Base-by-base conservation (phyloP, 2,888 invertebrate species). In the Lepidochitona cinerea region DNA sequence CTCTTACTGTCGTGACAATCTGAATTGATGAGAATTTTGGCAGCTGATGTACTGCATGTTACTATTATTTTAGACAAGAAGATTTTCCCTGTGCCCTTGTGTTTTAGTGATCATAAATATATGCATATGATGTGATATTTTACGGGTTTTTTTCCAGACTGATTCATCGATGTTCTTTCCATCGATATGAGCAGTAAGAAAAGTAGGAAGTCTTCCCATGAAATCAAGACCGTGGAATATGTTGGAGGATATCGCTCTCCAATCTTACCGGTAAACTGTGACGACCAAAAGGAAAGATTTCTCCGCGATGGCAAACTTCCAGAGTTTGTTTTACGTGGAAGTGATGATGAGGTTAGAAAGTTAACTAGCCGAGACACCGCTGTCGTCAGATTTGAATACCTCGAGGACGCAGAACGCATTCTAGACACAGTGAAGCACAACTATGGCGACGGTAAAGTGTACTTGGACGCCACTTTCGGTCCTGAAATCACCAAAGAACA, bases 201-300 rank as follows among this genome's bases (percentile, higher is more conserved):
- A 7, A 1, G n/a, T 49, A 18, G 49, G 23, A 49, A 7, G 49
- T n/a, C n/a, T 7, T 18, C 49, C 49, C 49, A 49, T n/a, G 23
- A 23, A 7, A 49, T 59, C 26, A 59, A 59, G 59, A 29, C 59
- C 29, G 7, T 7, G 5, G 59, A 59, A 29, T 32, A 59, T 29
- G n/a, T n/a, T n/a, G n/a, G n/a, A n/a, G 59, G 59, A 23, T 29
- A 59, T 32, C 23, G 29, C 14, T 59, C 59, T 14, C 59, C 83
- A 41, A 83, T 84, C 9, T 85, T 83, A 72, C 87, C 88, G 26
- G 79, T 82, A n/a, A 89, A 89, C 76, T 76, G 87, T 5, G 82
- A 85, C 36, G 87, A 88, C 73, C 86, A 89, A 73, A 89, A 89
- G 70, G 83, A 87, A 70, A 79, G 82, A 12, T 89, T 89, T 75